These are phyloP conservation scores for Gymnocypris eckloni DNA, from an alignment of 2,797 vertebrate genomes.

Conservation along the genomic window DNA sequence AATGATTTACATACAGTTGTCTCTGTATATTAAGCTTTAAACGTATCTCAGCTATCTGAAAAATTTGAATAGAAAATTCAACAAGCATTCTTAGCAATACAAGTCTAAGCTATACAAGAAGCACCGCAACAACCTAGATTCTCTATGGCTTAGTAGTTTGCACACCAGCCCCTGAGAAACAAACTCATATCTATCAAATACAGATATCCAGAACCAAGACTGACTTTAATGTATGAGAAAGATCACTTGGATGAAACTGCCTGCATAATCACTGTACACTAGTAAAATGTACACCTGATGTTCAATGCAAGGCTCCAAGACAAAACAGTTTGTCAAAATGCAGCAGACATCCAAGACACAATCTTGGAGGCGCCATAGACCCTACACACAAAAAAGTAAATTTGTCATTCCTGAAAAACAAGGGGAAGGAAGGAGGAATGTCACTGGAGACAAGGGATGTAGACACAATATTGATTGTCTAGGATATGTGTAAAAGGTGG, in stretches of 20 bases:
- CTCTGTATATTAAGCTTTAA: background rate
- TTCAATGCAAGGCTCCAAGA: conserved; percentile 24
- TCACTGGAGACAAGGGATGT: conserved; percentile 38
- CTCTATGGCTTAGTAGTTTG: background rate
- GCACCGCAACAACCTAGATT: background rate
- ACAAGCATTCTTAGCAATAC: background rate
- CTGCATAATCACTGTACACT: conserved; percentile 17
- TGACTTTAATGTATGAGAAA: conserved; percentile 13
- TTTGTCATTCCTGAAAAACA: conserved; percentile 43
- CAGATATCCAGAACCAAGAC: conserved; percentile 3
- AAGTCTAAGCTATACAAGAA: background rate
- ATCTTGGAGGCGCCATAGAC: conserved; percentile 39
- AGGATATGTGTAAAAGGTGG: conserved; percentile 41
- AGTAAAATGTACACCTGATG: conserved; percentile 40
- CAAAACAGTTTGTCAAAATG: conserved; percentile 40
- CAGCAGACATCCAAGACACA: conserved; percentile 28
- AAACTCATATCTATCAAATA: conserved; percentile 18
- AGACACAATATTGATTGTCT: conserved; percentile 51
- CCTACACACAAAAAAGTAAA: conserved; percentile 31
- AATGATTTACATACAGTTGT: background rate
- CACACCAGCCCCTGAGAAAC: conserved; percentile 5
- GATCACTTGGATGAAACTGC: conserved; percentile 6
- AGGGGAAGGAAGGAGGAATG: conserved; percentile 39
- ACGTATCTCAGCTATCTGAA: background rate
- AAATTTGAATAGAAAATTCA: background rate